phyloP scores from a whole-genome alignment of 1,140 invertebrate species.

The Fopius arisanus region DNA sequence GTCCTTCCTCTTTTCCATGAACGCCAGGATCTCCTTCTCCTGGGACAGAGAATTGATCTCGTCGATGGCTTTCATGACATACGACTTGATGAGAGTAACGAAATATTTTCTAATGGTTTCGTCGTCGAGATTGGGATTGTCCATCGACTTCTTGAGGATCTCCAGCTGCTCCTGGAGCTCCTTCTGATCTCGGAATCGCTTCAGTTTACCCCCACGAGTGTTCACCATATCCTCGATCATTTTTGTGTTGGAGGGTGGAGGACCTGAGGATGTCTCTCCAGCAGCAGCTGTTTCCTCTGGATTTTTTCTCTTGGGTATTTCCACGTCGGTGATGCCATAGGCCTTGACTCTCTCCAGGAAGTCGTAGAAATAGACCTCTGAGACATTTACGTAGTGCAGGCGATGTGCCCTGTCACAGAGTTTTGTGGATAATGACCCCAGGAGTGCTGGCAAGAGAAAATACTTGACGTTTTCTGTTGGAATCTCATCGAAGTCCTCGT shows the following conservation, averaged over 20 bases:
- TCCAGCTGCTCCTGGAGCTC: conserved; percentile 77
- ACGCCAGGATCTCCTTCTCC: conserved; percentile 78
- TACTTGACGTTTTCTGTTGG: conserved; percentile 86
- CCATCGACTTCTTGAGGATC: conserved; percentile 70
- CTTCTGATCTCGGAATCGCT: conserved; percentile 81
- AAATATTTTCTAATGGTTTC: conserved; percentile 85
- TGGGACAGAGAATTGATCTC: conserved; percentile 78
- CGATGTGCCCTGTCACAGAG: conserved; percentile 70
- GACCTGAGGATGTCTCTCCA: background rate
- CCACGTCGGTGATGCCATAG: conserved; percentile 76
- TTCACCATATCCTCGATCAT: conserved; percentile 58
- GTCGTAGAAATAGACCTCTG: conserved; percentile 87
- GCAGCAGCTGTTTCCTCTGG: background rate
- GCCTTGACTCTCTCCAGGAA: conserved; percentile 81
- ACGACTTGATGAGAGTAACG: conserved; percentile 78
- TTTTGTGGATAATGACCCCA: conserved; percentile 79
- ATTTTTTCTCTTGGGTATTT: conserved; percentile 59
- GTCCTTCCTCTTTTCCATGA: conserved; percentile 66
- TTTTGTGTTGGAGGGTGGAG: conserved; percentile 47
- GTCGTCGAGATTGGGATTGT: conserved; percentile 76
- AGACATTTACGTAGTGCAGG: conserved; percentile 73
- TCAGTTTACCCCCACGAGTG: conserved; percentile 77
- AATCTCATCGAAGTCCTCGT: conserved; percentile 89
- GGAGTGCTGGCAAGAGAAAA: conserved; percentile 81
- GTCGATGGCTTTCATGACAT: conserved; percentile 77